Conservation (phyloP, 2,888 invertebrate species). For the Dasysyrphus albostriatus region DNA sequence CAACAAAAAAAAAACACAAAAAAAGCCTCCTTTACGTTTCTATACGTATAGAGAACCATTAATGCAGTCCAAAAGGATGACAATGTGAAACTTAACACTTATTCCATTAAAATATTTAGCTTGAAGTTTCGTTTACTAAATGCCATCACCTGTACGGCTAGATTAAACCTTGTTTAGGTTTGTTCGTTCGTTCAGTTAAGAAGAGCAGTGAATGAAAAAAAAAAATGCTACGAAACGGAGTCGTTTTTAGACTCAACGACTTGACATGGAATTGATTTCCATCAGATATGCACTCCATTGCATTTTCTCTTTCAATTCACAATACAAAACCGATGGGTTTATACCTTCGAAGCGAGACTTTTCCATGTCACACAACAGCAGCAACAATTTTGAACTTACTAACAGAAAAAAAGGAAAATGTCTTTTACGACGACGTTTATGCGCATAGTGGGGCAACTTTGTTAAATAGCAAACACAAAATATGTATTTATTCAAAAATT, state of each 20-base stretch:
- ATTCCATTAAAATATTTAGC: conserved; percentile 71
- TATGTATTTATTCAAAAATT: not conserved
- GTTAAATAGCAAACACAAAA: not conserved
- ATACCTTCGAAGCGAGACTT: conserved; percentile 33
- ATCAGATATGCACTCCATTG: conserved; percentile 44
- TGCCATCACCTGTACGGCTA: conserved; percentile 64
- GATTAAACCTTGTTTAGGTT: conserved; percentile 53
- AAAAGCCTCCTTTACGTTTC: conserved; percentile 1
- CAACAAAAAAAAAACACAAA: conserved; percentile 9
- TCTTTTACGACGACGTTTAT: conserved; percentile 47
- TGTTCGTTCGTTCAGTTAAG: not conserved
- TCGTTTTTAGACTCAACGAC: conserved; percentile 4
- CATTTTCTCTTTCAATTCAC: conserved; percentile 33
- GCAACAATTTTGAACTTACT: not conserved
- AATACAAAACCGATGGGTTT: conserved; percentile 45
- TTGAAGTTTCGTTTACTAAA: conserved; percentile 67
- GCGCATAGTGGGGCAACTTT: not conserved
- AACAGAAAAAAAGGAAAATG: conserved; percentile 24
- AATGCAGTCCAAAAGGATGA: conserved; percentile 33
- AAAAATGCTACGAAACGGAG: not conserved
- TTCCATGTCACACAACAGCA: conserved; percentile 39
- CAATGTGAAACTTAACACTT: conserved; percentile 58
- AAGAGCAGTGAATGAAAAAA: not conserved
- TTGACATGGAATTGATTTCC: conserved; percentile 67
- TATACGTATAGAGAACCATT: conserved; percentile 16